Conservation (phyloP, 92 coral and sea anemone genomes). For the Porites evermanni region DNA sequence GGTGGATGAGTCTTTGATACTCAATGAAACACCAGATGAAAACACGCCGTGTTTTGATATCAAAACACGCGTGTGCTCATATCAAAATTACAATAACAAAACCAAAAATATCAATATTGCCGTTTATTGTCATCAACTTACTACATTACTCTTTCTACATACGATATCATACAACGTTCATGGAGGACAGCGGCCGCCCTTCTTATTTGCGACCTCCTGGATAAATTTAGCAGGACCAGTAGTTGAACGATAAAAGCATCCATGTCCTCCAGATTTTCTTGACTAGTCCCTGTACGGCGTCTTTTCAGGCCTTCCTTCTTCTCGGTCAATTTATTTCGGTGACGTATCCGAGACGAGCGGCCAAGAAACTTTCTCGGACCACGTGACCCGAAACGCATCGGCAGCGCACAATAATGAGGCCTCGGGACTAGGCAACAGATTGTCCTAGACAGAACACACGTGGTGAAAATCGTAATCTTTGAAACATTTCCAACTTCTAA, state of each 20-base stretch:
- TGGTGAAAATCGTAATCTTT: slow-evolving; percentile 29
- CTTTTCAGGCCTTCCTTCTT: too few relatives aligned
- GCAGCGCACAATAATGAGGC: too few relatives aligned
- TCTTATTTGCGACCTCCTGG: slow-evolving; percentile 33
- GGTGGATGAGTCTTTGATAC: too few relatives aligned
- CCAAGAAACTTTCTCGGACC: too few relatives aligned
- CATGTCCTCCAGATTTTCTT: neutral
- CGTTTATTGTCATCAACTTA: slow-evolving; percentile 5
- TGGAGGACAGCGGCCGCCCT: slow-evolving; percentile 31
- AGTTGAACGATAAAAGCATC: slow-evolving; percentile 31
- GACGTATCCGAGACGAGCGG: too few relatives aligned
- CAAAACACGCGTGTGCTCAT: neutral
- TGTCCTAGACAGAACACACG: slow-evolving; percentile 29
- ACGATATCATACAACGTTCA: slow-evolving; percentile 59
- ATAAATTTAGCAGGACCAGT: slow-evolving; percentile 26
- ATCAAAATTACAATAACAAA: slow-evolving; percentile 16
- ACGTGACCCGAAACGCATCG: too few relatives aligned
- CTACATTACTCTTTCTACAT: neutral
- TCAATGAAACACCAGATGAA: too few relatives aligned
- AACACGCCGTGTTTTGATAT: too few relatives aligned
- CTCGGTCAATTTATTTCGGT: too few relatives aligned
- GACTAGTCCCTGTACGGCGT: too few relatives aligned
- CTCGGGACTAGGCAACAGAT: neutral
- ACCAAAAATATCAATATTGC: slow-evolving; percentile 17
- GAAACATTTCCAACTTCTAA: slow-evolving; percentile 45